Base-by-base conservation (phyloP, 2,797 vertebrate genomes). In the Tauraco hartlaubi region DNA sequence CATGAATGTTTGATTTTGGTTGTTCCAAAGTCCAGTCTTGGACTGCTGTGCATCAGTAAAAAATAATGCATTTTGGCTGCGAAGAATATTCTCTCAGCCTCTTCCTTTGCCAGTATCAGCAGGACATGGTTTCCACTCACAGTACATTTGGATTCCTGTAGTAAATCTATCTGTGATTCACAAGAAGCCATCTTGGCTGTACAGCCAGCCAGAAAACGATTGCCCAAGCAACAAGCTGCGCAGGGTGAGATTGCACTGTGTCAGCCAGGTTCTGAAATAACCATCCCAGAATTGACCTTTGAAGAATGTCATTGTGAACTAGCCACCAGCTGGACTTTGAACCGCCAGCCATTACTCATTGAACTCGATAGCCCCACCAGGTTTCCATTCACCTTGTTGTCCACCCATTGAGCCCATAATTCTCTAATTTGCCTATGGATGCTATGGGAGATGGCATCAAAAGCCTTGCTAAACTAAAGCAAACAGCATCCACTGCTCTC, bases 51-150 rank as follows among this genome's bases (percentile, higher is more conserved):
- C 41, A 88, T 78, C 39, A 73, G 17, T 49, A 85, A 94, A 95
- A 96, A 85, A 22, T n/a, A 62, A 88, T 26, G 54, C 4, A 10
- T 83, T 93, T 83, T 94, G 92, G 64, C 75, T 75, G 39, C 23
- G 62, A 95, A 73, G n/a, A 52, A 77, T 56, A 71, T 80, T 89
- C 77, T 89, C 29, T 74, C 75, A 71, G 52, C 29, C 63, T 59
- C 72, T 89, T 93, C 63, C 56, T 72, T 62, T 80, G 81, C 71
- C 86, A 77, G 54, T 59, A 81, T 66, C 73, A 69, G 63, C 4
- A 1, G 86, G 73, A 81, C 46, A 59, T 1, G 2, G 41, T 61
- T 88, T 84, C 66, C 66, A 90, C 31, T 78, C 44, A 16, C 26
- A 56, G 58, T 12, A 61, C 39, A 13, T 59, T 51, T 84, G 79